Percentiles rank a stretch among this genome's conserved stretches.
Conservation (phyloP, 2,797 vertebrate species). For the Centroberyx gerrardi region DNA sequence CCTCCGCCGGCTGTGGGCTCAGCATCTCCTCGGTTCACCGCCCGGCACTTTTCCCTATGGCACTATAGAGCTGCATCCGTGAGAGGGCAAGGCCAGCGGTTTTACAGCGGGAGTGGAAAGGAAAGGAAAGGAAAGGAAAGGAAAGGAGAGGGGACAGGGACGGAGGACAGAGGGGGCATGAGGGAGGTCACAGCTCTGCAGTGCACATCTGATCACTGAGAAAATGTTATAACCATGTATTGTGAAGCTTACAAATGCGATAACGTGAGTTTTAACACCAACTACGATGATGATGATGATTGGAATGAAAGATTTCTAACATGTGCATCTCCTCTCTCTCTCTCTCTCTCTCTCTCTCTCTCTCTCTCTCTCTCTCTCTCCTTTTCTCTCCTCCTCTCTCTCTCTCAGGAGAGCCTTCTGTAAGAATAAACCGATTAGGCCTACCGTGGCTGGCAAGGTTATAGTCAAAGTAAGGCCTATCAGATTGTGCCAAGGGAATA, state of each 20-base stretch:
- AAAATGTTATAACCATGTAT: neutral
- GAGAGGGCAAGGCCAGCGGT: slow-evolving; percentile 22
- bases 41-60: slow-evolving; percentile 32
- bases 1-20: slow-evolving; percentile 43
- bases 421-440: slow-evolving; percentile 81
- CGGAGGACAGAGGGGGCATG: slow-evolving; percentile 32
- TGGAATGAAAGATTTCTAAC: neutral
- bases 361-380: slow-evolving; percentile 3
- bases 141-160: neutral
- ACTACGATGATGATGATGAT: neutral
- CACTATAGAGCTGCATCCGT: neutral
- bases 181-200: slow-evolving; percentile 57
- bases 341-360: neutral
- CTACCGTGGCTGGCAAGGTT: slow-evolving; percentile 77
- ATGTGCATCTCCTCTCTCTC: neutral
- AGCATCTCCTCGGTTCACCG: slow-evolving; percentile 33
- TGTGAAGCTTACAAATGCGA: neutral
- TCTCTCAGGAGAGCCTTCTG: slow-evolving; percentile 43
- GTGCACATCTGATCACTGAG: slow-evolving; percentile 32
- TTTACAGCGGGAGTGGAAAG: slow-evolving; percentile 8
- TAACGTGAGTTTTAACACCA: neutral
- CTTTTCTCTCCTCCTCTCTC: neutral
- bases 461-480: slow-evolving; percentile 68
- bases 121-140: too few relatives aligned
- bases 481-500: slow-evolving; percentile 7